Evolutionary conservation across 2,113 vertebrate genomes (phyloP), one percentile per base, ranked within the genome.

Genomic region (Odontophorus gujanensis): DNA sequence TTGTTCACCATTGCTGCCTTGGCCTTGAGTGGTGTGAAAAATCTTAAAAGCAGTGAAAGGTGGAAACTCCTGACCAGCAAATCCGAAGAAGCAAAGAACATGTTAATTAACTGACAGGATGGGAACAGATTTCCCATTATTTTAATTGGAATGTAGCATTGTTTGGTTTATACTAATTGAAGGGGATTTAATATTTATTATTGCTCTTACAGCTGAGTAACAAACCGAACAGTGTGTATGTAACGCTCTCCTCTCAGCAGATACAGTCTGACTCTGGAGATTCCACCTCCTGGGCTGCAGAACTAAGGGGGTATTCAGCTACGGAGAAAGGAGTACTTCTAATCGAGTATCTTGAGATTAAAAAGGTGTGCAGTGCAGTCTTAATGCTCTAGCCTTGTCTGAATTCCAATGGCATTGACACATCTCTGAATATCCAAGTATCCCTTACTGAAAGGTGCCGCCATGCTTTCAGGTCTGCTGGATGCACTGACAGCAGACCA

Each of bases 11-110:
- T 96, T 97, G 87, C 69, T 93, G 69, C 95, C 91, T 73, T 43
- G 88, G 50, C 83, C 95, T 68, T 85, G 81, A 5, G 87, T 73
- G 34, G 85, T 93, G 45, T 90, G 88, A 84, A 97, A 98, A 86
- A 97, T 97, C 94, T 98, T 98, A 86, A 98, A 97, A 21, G 97
- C 92, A 25, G 96, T 68, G 28, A 89, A 90, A 91, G 97, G 97
- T 55, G 97, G 97, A 87, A 98, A 98, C 32, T 68, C 91, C 77
- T 95, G 90, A 9, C 97, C 97, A 78, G 91, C 90, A 90, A 98
- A 97, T 94, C 97, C 96, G 85, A 92, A 93, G 94, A 57, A 91
- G 87, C 86, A 79, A 96, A 65, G 21, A 15, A 58, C 66, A 42
- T 82, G 62, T 85, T 74, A 86, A 68, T 83, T 50, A 81, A 38